A percentile compares a stretch with the other conserved stretches of the same genome.
phyloP scores from a whole-genome alignment of 1,140 invertebrate species.

The Drosophila obscura region DNA sequence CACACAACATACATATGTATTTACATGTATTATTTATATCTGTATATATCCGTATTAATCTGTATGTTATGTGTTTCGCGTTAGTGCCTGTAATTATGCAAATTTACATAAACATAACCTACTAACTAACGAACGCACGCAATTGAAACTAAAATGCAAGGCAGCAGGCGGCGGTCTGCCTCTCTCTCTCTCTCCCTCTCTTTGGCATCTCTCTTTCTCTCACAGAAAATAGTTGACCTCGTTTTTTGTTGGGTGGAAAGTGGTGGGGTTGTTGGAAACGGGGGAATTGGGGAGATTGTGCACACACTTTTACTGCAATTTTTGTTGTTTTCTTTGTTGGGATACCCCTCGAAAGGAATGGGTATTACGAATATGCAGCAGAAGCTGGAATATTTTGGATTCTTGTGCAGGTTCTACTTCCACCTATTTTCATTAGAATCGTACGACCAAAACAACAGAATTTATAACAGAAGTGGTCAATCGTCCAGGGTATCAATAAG shows the following conservation, averaged over 20 bases:
- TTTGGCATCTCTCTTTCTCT: constrained; percentile 12
- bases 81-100: constrained; percentile 66
- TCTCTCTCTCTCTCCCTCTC: constrained; percentile 9
- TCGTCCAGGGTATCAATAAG: too few relatives aligned
- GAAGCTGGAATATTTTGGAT: neutral
- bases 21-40: neutral
- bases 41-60: neutral
- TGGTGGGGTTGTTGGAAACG: too few relatives aligned
- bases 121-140: constrained; percentile 73
- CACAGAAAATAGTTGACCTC: constrained; percentile 76
- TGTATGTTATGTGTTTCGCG: neutral
- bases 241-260: constrained; percentile 52
- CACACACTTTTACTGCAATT: constrained; percentile 78
- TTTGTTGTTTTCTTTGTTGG: constrained; percentile 35
- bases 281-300: constrained; percentile 39
- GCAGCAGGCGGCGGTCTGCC: constrained; percentile 20
- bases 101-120: constrained; percentile 81
- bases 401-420: too few relatives aligned
- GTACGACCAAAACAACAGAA: too few relatives aligned
- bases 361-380: too few relatives aligned
- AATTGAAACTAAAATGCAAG: constrained; percentile 68
- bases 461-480: too few relatives aligned
- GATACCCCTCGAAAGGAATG: neutral
- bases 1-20: too few relatives aligned
- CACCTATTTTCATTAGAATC: too few relatives aligned